These are phyloP conservation scores for Orthosia incerta DNA, from an alignment of 2,888 invertebrate genomes.

Conservation along the genomic window DNA sequence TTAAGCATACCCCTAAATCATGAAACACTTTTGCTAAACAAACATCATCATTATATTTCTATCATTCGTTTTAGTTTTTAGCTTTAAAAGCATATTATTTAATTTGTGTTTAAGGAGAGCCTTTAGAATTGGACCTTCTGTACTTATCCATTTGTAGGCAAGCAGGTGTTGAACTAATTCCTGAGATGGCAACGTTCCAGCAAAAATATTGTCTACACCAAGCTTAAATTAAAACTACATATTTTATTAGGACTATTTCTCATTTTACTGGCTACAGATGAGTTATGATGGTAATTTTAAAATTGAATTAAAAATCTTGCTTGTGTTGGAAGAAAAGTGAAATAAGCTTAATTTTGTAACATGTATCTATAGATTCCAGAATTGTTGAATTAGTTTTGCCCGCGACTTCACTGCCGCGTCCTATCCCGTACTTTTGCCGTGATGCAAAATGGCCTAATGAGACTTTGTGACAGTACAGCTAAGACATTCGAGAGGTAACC, in stretches of 20 bases:
- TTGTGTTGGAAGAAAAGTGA: neutral
- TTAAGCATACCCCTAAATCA: too few species aligned
- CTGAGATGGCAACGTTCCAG: conserved; percentile 68
- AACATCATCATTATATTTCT: too few species aligned
- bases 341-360: too few species aligned
- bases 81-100: too few species aligned
- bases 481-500: too few species aligned
- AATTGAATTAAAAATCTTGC: conserved; percentile 37
- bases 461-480: too few species aligned
- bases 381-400: neutral
- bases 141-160: neutral
- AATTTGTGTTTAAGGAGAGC: too few species aligned
- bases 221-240: conserved; percentile 72
- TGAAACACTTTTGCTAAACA: too few species aligned
- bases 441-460: too few species aligned
- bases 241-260: conserved; percentile 67
- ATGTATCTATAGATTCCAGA: too few species aligned
- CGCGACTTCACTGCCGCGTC: neutral
- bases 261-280: conserved; percentile 55
- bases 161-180: conserved; percentile 78
- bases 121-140: conserved; percentile 37
- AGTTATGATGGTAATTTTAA: conserved; percentile 50
- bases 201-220: conserved; percentile 67
- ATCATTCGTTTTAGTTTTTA: too few species aligned
- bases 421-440: neutral